A percentile compares a stretch with the other conserved stretches of the same genome.
These are phyloP conservation scores for Teinopalpus imperialis DNA, from an alignment of 2,888 invertebrate genomes.

Conservation along the genomic window DNA sequence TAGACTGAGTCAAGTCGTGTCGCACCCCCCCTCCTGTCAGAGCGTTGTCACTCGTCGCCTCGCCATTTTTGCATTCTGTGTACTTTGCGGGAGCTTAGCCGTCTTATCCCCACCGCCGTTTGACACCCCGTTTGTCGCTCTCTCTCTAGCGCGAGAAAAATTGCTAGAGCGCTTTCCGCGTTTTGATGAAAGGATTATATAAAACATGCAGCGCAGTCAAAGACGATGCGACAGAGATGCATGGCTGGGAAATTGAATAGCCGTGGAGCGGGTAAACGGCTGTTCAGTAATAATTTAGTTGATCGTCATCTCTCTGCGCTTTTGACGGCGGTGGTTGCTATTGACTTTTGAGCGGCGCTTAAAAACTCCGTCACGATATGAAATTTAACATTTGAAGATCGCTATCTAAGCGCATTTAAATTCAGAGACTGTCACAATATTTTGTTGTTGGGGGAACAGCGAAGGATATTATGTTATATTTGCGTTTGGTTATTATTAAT, in stretches of 20 bases:
- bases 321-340: conserved; percentile 29
- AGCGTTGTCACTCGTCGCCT: conserved; percentile 78
- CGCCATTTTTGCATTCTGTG: conserved; percentile 83
- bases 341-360: conserved; percentile 24
- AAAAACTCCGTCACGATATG: conserved; percentile 19
- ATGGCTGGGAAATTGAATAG: conserved; percentile 74
- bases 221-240: conserved; percentile 70
- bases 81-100: conserved; percentile 82
- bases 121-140: conserved; percentile 76
- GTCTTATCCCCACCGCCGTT: conserved; percentile 82
- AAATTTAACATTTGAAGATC: conserved; percentile 13
- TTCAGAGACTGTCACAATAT: conserved; percentile 15
- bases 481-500: background rate
- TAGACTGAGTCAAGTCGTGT: conserved; percentile 57
- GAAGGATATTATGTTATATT: conserved; percentile 4
- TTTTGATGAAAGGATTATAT: conserved; percentile 79
- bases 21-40: conserved; percentile 58
- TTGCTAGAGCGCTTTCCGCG: conserved; percentile 68
- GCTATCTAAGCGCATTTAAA: conserved; percentile 16
- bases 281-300: conserved; percentile 69
- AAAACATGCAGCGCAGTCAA: conserved; percentile 74
- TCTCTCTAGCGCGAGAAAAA: conserved; percentile 69
- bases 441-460: background rate
- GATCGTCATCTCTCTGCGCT: conserved; percentile 41
- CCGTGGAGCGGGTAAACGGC: conserved; percentile 51